Conservation (phyloP, 2,797 vertebrate genomes). For the Hoplostethus atlanticus region DNA sequence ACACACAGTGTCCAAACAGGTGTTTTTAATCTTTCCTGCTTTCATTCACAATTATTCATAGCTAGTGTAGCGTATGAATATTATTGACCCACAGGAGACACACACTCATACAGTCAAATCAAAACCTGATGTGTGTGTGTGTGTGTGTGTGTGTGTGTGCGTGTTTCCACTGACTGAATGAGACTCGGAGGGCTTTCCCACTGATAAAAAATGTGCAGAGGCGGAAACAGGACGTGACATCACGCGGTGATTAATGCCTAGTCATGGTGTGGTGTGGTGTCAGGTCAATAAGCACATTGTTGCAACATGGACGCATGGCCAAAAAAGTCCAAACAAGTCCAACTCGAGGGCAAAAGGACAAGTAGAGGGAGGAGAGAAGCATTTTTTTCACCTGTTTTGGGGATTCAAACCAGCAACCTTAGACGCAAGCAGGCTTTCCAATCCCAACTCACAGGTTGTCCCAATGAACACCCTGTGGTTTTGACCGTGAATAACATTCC, state of each 20-base stretch:
- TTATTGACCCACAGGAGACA: conserved; percentile 29
- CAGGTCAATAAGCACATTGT: background rate
- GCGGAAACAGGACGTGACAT: conserved; percentile 23
- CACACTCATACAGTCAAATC: conserved; percentile 22
- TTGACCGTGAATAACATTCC: no score
- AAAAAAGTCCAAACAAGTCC: no score
- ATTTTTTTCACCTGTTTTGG: no score
- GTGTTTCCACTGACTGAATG: background rate
- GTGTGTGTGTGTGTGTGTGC: background rate
- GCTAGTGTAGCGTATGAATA: conserved; percentile 23
- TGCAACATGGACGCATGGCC: background rate
- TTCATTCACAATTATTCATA: conserved; percentile 52
- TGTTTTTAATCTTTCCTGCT: conserved; percentile 56
- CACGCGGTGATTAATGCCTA: conserved; percentile 10
- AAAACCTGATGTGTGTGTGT: conserved; percentile 38
- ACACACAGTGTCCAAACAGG: conserved; percentile 21
- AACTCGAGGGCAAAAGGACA: no score
- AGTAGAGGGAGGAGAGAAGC: no score
- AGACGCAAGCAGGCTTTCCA: no score
- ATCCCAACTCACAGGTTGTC: no score
- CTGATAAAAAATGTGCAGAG: background rate
- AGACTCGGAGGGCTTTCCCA: background rate
- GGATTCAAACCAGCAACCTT: no score
- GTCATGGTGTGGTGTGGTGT: background rate
- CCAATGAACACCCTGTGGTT: no score